phyloP scores from a whole-genome alignment of 64 coral and sea anemone genomes.

The Montipora cactus region DNA sequence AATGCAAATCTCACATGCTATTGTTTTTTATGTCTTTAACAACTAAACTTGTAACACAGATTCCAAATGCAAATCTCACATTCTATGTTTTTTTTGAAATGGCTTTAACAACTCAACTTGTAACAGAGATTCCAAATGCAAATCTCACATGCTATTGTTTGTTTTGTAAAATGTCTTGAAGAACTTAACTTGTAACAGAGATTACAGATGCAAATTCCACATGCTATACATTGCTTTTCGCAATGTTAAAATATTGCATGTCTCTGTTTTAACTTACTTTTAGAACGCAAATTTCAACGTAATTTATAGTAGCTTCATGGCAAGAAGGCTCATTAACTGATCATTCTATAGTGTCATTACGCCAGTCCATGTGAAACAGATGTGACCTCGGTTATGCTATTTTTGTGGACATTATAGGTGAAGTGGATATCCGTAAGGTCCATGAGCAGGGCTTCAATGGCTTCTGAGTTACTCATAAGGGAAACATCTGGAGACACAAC shows the following conservation, averaged over 20 bases:
- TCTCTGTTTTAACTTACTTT: constrained; percentile 23
- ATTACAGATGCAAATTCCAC: constrained; percentile 2
- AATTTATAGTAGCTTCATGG: constrained; percentile 30
- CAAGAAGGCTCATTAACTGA: constrained; percentile 25
- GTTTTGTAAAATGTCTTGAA: constrained; percentile 1
- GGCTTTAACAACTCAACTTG: too few relatives aligned
- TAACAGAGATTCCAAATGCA: too few relatives aligned
- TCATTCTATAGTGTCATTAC: constrained; percentile 22
- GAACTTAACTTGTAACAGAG: constrained; percentile 37
- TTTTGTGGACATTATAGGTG: constrained; percentile 65
- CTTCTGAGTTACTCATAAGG: constrained; percentile 39
- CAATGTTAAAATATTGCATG: constrained; percentile 24
- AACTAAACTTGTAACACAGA: constrained; percentile 14
- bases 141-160: too few relatives aligned
- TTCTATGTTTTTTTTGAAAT: constrained; percentile 1
- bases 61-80: background rate
- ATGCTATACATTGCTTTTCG: background rate
- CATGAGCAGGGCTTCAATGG: constrained; percentile 60
- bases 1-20: constrained; percentile 1
- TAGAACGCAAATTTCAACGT: constrained; percentile 19
- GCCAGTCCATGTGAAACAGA: constrained; percentile 53
- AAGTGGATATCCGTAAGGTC: constrained; percentile 60
- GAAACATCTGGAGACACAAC: constrained; percentile 45
- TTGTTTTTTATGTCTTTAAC: background rate
- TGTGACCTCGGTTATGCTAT: constrained; percentile 58